Evolutionary conservation across 2,888 invertebrate genomes (phyloP), one percentile per base, ranked within the genome.

Genomic region (Tanaodytes sp.): DNA sequence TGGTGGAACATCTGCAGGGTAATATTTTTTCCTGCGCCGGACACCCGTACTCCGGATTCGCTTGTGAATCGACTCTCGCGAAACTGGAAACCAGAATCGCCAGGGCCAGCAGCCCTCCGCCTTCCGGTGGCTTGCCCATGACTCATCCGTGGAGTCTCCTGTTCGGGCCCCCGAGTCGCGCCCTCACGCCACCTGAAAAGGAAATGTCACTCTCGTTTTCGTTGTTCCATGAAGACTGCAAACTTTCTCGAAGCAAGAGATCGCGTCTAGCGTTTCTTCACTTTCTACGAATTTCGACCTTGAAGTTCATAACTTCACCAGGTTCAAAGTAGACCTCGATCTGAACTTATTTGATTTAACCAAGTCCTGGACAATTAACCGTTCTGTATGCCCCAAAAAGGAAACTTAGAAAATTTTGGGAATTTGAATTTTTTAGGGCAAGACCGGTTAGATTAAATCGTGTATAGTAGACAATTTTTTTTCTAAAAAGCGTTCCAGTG

Each of bases 1-100:
- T 89, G 71, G 91, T 88, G 20, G 93, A 90, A 84, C 95, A 95
- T 76, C 94, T 89, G 82, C 95, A 95, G 18, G 95, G 95, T 61
- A 92, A 85, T 77, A 95, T 94, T 43, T 88, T 87, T 78, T 93
- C 93, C 67, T 93, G 91, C 19, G 90, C 87, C 19, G 95, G 94
- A 83, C 95, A 95, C 80, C 86, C 82, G 72, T 84, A 83, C 57
- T 84, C 84, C 23, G 79, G 75, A 51, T 70, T 75, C 18, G 78
- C 71, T 70, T 82, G 83, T 51, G 75, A 75, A 16, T 70, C 63
- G 49, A 64, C 65, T 5, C 27, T 33, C 6, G 65, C 23, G 9
- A 42, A 31, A n/a, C 39, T 52, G 1, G 75, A 19, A 12, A 75
- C 45, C 14, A 77, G 55, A 16, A 75, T 69, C 19, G 63, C 52